These are phyloP conservation scores for Tokudaia tokunoshimensis DNA, from an alignment of 2,797 vertebrate genomes.

Conservation along the genomic window DNA sequence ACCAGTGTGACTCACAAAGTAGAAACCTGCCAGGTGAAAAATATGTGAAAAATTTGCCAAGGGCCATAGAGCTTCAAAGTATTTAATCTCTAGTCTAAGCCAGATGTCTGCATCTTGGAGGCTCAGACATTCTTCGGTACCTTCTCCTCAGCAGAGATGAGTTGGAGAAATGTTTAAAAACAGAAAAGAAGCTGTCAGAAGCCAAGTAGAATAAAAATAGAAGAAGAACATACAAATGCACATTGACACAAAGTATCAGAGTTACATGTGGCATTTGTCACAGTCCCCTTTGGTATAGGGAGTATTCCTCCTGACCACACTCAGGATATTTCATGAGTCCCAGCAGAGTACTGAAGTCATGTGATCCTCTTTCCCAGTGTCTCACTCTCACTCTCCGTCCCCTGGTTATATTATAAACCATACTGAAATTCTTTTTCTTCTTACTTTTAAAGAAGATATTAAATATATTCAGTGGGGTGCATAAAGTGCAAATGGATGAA, in stretches of 20 bases:
- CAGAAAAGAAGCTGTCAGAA: slow-evolving; percentile 37
- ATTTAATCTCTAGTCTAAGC: background rate
- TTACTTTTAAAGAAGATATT: slow-evolving; percentile 32
- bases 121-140: background rate
- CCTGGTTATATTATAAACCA: background rate
- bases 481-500: background rate
- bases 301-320: background rate
- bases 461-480: background rate
- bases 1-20: background rate
- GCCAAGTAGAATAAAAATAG: background rate
- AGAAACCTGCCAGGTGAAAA: slow-evolving; percentile 32
- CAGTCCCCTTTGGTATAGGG: background rate
- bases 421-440: background rate
- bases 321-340: background rate
- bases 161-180: slow-evolving; percentile 37
- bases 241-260: background rate
- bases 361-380: background rate
- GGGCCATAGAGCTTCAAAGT: background rate
- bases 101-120: background rate
- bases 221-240: background rate
- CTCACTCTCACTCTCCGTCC: background rate
- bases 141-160: background rate
- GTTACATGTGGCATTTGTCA: background rate
- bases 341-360: background rate
- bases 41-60: background rate